Evolutionary conservation across 2,888 invertebrate species (phyloP), one percentile per base, ranked within the genome.

Genomic region (Chrysolina haemoptera): DNA sequence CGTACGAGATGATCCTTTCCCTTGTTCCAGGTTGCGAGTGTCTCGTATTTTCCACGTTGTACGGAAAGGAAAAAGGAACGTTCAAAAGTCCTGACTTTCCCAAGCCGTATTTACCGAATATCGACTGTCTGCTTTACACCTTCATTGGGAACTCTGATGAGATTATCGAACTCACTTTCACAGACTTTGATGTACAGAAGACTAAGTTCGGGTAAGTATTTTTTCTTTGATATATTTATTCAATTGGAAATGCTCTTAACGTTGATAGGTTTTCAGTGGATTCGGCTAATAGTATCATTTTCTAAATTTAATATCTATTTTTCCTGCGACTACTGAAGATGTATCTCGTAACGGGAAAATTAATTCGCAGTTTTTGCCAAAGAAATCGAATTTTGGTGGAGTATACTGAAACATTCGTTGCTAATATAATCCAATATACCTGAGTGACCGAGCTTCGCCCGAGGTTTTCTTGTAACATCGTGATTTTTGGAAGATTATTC

Each of bases 71-170:
- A 85, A 92, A 92, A 80, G 96, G 95, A 78, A 92, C 91, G 63
- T 96, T 96, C 90, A 94, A 92, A 85, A 95, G 95, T 82, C 96
- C 96, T 18, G 94, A 95, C 89, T 95, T 93, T 88, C 96, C 96
- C 4, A 91, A 91, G 76, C 91, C 92, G 73, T 95, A 95, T 88
- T 93, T 93, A 9, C 87, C 91, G 73, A 92, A 92, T 84, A 90
- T 94, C 86, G 92, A 94, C 89, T 96, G 96, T 86, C 91, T 96
- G 67, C 92, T 96, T 70, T 96, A 95, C 90, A 94, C 95, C 46
- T 96, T 96, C 89, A 89, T 92, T 82, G 95, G 94, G 1, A 92
- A 92, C 75, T 90, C 92, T 18, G 93, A 94, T 85, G 94, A 96
- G 89, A 94, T 96, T 83, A 93, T 96, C 78, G 94, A 96, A 88